These are phyloP conservation scores for Cylloceria caligata DNA, from an alignment of 2,888 invertebrate genomes.

Conservation along the genomic window DNA sequence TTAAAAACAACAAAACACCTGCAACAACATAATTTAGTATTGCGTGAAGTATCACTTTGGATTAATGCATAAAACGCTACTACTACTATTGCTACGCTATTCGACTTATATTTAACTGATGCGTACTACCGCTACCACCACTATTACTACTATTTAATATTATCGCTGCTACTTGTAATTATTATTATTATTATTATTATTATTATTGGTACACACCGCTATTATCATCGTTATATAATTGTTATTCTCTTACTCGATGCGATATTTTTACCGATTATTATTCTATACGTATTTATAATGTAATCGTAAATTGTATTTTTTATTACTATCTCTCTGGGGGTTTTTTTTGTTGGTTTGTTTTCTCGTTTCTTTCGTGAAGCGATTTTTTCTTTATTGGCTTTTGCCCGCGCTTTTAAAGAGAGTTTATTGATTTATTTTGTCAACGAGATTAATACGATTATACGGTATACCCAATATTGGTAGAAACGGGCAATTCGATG, in stretches of 20 bases:
- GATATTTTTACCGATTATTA: slow-evolving; percentile 68
- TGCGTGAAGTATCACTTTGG: slow-evolving; percentile 54
- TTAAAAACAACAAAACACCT: slow-evolving; percentile 6
- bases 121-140: slow-evolving; percentile 55
- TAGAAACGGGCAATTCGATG: slow-evolving; percentile 2
- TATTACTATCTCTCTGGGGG: slow-evolving; percentile 20
- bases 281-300: slow-evolving; percentile 62
- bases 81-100: slow-evolving; percentile 40
- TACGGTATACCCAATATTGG: slow-evolving; percentile 11
- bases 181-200: slow-evolving; percentile 61
- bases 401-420: background rate
- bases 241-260: slow-evolving; percentile 64
- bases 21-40: slow-evolving; percentile 41
- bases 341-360: slow-evolving; percentile 15
- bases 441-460: slow-evolving; percentile 7
- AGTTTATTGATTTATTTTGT: slow-evolving; percentile 2
- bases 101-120: slow-evolving; percentile 41
- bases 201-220: slow-evolving; percentile 60
- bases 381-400: slow-evolving; percentile 4
- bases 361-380: slow-evolving; percentile 13
- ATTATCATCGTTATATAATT: slow-evolving; percentile 56
- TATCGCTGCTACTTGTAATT: slow-evolving; percentile 53
- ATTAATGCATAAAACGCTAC: slow-evolving; percentile 48
- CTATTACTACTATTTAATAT: slow-evolving; percentile 62
- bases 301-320: slow-evolving; percentile 45